Percentiles rank a stretch among this genome's conserved stretches.
phyloP scores from a whole-genome alignment of 2,797 vertebrate genomes.

The Mormyrus hasselquistii region DNA sequence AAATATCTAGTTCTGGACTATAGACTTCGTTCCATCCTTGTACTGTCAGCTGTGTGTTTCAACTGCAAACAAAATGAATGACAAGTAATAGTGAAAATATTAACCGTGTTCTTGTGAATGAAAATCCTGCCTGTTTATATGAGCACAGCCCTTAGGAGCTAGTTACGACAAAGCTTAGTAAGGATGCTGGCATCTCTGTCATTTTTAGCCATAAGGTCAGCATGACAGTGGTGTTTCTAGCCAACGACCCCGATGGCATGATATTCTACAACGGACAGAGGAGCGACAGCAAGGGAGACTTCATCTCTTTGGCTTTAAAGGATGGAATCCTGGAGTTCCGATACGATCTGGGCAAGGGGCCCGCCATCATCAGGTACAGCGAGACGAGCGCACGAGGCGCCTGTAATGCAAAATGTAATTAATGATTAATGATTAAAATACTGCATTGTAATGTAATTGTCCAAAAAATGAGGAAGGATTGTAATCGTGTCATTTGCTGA shows the following conservation, averaged over 20 bases:
- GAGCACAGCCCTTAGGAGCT: background rate
- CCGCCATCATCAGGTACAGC: conserved; percentile 80
- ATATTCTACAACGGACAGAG: conserved; percentile 97
- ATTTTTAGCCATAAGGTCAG: conserved; percentile 78
- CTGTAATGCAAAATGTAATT: background rate
- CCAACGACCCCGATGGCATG: conserved; percentile 75
- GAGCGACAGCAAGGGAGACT: conserved; percentile 87
- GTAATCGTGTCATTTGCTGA: background rate
- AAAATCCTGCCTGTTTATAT: background rate
- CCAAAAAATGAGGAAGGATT: background rate
- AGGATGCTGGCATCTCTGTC: background rate
- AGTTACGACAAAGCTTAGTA: background rate
- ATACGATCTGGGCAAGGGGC: conserved; percentile 93
- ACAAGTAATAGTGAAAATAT: background rate
- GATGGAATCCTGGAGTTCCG: conserved; percentile 83
- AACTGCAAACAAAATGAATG: background rate
- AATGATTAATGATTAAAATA: too few relatives aligned
- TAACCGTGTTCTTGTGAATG: background rate
- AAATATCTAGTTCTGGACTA: background rate
- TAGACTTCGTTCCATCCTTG: background rate
- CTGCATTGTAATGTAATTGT: background rate
- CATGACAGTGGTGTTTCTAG: conserved; percentile 84
- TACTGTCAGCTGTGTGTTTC: background rate
- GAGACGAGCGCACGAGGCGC: background rate
- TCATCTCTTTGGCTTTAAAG: conserved; percentile 81